A percentile compares a stretch with the other conserved stretches of the same genome.
These are phyloP conservation scores for Muricea muricata DNA, from an alignment of 92 coral and sea anemone species.

Conservation along the genomic window DNA sequence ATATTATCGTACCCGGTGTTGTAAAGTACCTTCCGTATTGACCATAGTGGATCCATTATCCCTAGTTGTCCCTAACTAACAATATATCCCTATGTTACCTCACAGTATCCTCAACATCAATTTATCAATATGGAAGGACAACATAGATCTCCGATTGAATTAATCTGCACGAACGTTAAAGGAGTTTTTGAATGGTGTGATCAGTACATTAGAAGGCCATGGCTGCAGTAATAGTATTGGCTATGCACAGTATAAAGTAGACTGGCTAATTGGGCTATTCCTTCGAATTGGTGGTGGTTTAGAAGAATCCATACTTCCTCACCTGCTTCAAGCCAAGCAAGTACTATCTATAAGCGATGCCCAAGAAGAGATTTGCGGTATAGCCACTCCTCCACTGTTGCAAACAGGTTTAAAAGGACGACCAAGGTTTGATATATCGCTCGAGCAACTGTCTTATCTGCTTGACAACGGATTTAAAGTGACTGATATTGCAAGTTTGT, in stretches of 20 bases:
- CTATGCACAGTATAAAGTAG: constrained; percentile 69
- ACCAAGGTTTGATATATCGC: constrained; percentile 58
- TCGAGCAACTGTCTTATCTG: constrained; percentile 53
- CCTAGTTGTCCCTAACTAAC: background rate
- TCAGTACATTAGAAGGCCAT: constrained; percentile 54
- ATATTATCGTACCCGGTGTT: background rate
- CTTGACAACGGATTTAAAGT: constrained; percentile 62
- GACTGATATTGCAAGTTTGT: constrained; percentile 60
- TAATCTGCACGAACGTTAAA: constrained; percentile 37
- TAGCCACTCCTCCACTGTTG: constrained; percentile 30
- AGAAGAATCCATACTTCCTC: no score
- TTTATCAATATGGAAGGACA: constrained; percentile 49
- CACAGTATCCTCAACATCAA: constrained; percentile 24
- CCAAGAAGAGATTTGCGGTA: background rate
- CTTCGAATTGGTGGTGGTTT: no score
- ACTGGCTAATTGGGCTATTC: constrained; percentile 73
- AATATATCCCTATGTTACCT: no score
- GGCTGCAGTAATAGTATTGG: constrained; percentile 51
- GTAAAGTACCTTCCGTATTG: background rate
- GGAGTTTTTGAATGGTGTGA: constrained; percentile 61
- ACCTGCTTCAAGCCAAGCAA: background rate
- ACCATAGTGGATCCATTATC: no score
- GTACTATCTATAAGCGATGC: background rate
- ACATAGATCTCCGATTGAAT: constrained; percentile 40
- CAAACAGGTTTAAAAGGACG: constrained; percentile 65